Conservation (phyloP, 1,140 invertebrate species). For the Augochlora pura region DNA sequence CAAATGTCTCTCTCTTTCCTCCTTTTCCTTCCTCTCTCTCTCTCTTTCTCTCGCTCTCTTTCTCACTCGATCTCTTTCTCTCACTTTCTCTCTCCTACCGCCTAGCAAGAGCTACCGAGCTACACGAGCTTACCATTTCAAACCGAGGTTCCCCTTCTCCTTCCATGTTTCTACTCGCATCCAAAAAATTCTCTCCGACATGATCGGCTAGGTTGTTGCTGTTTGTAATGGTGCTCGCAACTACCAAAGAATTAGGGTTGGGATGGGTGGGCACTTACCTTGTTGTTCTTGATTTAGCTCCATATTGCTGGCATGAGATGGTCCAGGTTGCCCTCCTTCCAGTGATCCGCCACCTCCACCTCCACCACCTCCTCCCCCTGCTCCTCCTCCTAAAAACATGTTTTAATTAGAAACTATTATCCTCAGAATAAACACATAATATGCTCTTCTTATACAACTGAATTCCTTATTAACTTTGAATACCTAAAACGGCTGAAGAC, state of each 20-base stretch:
- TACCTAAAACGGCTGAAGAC: neutral
- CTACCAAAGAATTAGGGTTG: conserved; percentile 73
- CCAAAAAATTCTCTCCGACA: conserved; percentile 74
- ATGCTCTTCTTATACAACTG: neutral
- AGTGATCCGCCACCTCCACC: conserved; percentile 69
- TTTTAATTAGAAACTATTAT: neutral
- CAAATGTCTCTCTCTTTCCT: conserved; percentile 71
- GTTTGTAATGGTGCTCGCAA: conserved; percentile 81
- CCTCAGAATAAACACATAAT: neutral
- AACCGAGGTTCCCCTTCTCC: conserved; percentile 77
- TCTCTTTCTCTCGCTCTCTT: conserved; percentile 4
- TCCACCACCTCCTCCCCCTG: conserved; percentile 33
- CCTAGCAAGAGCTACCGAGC: conserved; percentile 79
- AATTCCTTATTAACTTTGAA: no score
- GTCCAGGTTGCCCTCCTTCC: conserved; percentile 77
- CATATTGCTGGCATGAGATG: conserved; percentile 72
- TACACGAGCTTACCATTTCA: conserved; percentile 81
- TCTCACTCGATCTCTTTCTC: conserved; percentile 16
- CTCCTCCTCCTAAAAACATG: conserved; percentile 28
- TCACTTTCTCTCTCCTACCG: conserved; percentile 69
- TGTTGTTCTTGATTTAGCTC: conserved; percentile 79
- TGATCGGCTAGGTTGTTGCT: conserved; percentile 81
- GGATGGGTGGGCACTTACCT: conserved; percentile 72
- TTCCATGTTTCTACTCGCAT: conserved; percentile 77
- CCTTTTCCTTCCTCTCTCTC: neutral